Evolutionary conservation across 2,888 invertebrate genomes (phyloP).

Genomic region (Neoscelio sp.): DNA sequence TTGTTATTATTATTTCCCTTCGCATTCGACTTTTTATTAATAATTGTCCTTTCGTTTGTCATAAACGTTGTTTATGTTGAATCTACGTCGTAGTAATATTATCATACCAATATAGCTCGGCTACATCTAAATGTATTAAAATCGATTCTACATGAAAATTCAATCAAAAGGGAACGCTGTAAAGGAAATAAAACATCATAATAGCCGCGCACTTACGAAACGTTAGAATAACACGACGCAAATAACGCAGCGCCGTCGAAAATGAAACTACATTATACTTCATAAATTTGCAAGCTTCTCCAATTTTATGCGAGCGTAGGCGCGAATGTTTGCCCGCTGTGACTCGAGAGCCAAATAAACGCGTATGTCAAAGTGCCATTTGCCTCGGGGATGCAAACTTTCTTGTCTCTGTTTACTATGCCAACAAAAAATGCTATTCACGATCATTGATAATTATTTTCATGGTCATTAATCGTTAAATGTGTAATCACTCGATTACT

Average conservation of each 20-base stretch:
- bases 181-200: conserved; percentile 57
- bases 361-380: conserved; percentile 46
- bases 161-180: conserved; percentile 53
- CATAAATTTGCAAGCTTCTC: conserved; percentile 62
- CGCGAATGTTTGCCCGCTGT: conserved; percentile 55
- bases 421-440: no score
- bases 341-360: conserved; percentile 37
- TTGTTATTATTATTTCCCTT: no score
- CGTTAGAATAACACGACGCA: conserved; percentile 58
- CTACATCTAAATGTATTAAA: conserved; percentile 54
- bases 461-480: no score
- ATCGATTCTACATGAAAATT: conserved; percentile 64
- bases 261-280: conserved; percentile 66
- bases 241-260: conserved; percentile 55
- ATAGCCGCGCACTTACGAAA: conserved; percentile 54
- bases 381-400: conserved; percentile 51
- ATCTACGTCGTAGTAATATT: conserved; percentile 19
- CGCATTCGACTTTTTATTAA: conserved; percentile 9
- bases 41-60: conserved; percentile 29
- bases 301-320: conserved; percentile 64
- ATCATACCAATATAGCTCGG: conserved; percentile 35
- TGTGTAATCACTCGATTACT: no score
- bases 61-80: conserved; percentile 38
- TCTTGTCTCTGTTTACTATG: no score
- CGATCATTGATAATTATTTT: no score